Evolutionary conservation across 1,140 invertebrate species (phyloP).

Genomic region (Tetramorium simillimum): DNA sequence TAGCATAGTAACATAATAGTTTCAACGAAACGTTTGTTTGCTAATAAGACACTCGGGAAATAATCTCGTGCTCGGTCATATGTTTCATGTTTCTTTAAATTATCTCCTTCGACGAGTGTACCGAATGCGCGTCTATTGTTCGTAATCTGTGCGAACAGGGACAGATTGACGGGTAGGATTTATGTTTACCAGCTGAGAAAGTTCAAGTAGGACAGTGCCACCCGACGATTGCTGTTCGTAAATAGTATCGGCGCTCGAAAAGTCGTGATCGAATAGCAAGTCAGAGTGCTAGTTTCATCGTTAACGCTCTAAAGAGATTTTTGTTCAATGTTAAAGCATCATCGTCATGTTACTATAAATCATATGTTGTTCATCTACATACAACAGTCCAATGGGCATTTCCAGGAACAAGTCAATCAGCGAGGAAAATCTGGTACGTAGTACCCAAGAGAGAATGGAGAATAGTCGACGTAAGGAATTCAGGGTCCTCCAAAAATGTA

Average conservation of each 20-base stretch:
- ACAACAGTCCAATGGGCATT: not conserved
- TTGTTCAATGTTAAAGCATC: not conserved
- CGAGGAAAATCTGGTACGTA: conserved; percentile 44
- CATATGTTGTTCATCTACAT: not conserved
- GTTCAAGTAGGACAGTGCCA: conserved; percentile 17
- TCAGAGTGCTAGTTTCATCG: not conserved
- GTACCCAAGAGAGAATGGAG: not conserved
- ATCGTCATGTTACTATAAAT: not conserved
- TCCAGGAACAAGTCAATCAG: conserved; percentile 10
- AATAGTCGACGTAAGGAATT: not conserved
- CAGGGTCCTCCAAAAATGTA: not conserved
- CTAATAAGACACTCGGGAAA: not conserved
- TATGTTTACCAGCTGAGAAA: not conserved
- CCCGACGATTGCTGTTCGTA: not conserved
- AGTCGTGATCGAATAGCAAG: not conserved
- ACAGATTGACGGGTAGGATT: conserved; percentile 19
- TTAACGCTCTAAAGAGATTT: not conserved
- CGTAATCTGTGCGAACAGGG: conserved; percentile 8
- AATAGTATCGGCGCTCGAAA: not conserved
- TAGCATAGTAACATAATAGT: not conserved
- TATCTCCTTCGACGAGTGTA: conserved; percentile 15
- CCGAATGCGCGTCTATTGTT: not conserved
- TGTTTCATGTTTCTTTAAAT: conserved; percentile 13
- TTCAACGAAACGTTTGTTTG: not conserved
- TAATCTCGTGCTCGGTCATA: not conserved